phyloP scores from a whole-genome alignment of 2,888 invertebrate species.

The Muscina levida region DNA sequence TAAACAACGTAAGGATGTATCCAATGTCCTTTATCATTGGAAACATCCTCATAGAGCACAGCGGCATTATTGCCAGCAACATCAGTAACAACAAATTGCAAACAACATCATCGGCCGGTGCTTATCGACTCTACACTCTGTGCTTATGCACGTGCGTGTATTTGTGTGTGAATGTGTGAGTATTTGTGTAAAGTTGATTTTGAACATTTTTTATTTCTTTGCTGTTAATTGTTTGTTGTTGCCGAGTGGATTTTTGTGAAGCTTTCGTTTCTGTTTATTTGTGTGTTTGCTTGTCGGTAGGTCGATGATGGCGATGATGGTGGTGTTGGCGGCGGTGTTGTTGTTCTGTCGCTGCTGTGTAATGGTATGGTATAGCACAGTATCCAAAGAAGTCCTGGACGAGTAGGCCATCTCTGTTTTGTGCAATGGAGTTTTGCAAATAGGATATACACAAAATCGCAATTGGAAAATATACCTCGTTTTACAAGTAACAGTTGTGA shows the following conservation, averaged over 20 bases:
- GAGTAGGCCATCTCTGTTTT: too few species aligned
- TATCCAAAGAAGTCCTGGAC: too few species aligned
- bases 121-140: conserved; percentile 6
- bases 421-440: too few species aligned
- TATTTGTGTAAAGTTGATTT: conserved; percentile 59
- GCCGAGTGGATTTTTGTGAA: conserved; percentile 65
- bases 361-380: neutral
- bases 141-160: neutral
- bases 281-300: too few species aligned
- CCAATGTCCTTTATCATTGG: conserved; percentile 49
- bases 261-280: conserved; percentile 50
- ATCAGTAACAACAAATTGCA: conserved; percentile 24
- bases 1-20: conserved; percentile 25
- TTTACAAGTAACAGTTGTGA: too few species aligned
- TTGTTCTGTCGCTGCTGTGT: neutral
- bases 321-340: neutral
- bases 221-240: conserved; percentile 67
- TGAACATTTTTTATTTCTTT: conserved; percentile 55
- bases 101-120: conserved; percentile 9
- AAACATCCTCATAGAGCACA: conserved; percentile 18
- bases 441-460: too few species aligned
- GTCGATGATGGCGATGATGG: too few species aligned
- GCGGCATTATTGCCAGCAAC: conserved; percentile 10
- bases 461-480: too few species aligned
- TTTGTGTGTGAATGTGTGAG: neutral